Conservation (phyloP, 2,797 vertebrate genomes). For the Alfaro cultratus region DNA sequence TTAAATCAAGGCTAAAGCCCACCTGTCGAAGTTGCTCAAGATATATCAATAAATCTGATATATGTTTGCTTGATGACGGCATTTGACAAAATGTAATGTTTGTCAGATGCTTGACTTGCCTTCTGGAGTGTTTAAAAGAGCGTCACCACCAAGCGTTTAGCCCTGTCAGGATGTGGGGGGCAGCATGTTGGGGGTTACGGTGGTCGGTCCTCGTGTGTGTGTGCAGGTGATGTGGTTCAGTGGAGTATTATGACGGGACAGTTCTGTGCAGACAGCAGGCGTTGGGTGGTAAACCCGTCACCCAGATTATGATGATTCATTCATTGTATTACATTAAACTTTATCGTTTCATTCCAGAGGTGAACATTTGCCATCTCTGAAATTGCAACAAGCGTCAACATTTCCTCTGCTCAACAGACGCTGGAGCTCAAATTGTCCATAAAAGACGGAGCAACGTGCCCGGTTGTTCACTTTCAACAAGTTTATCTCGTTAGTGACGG, state of each 20-base stretch:
- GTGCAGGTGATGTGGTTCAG: background rate
- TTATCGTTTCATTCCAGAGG: background rate
- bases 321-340: background rate
- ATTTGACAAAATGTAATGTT: no score
- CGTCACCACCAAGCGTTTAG: no score
- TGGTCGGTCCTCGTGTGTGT: background rate
- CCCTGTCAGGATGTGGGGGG: background rate
- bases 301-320: background rate
- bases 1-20: no score
- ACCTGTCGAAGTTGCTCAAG: no score
- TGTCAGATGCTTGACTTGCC: no score
- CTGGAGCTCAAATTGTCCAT: background rate
- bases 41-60: no score
- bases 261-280: background rate
- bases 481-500: background rate
- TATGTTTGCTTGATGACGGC: no score
- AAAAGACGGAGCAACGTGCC: background rate
- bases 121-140: background rate
- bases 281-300: background rate
- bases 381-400: no score
- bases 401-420: no score
- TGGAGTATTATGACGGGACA: background rate
- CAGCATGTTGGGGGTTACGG: background rate
- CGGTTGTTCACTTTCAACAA: background rate
- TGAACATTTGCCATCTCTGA: background rate